phyloP scores from a whole-genome alignment of 2,797 vertebrate species.

The Falco biarmicus region DNA sequence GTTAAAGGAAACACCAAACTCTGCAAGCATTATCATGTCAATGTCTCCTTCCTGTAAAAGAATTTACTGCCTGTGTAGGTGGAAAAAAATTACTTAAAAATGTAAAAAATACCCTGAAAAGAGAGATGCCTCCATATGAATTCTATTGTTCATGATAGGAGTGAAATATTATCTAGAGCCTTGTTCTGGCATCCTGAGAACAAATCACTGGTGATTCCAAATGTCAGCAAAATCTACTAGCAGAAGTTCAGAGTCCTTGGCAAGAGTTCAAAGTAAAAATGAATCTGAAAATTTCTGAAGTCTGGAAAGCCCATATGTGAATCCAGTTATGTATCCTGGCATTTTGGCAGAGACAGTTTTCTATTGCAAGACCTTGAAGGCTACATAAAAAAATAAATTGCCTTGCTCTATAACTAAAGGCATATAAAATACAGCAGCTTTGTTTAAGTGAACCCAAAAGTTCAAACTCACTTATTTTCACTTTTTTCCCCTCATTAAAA shows the following conservation, averaged over 20 bases:
- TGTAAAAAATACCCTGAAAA: not conserved
- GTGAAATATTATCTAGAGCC: constrained; percentile 1
- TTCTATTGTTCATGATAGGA: not conserved
- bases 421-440: constrained; percentile 11
- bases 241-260: not conserved
- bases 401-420: not conserved
- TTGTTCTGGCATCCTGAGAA: constrained; percentile 22
- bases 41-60: not conserved
- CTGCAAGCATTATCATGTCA: not conserved
- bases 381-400: not conserved
- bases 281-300: not conserved
- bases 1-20: not conserved
- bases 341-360: not conserved
- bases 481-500: not conserved
- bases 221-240: constrained; percentile 12
- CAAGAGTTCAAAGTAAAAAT: constrained; percentile 26
- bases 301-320: not conserved
- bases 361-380: not conserved
- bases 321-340: not conserved
- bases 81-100: not conserved
- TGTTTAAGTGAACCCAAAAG: constrained; percentile 15
- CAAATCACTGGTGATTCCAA: not conserved
- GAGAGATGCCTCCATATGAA: not conserved
- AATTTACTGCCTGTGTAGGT: not conserved
- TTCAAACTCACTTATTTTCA: constrained; percentile 20